Base-by-base conservation (phyloP, 2,888 invertebrate genomes). In the Trichopoda pennipes region DNA sequence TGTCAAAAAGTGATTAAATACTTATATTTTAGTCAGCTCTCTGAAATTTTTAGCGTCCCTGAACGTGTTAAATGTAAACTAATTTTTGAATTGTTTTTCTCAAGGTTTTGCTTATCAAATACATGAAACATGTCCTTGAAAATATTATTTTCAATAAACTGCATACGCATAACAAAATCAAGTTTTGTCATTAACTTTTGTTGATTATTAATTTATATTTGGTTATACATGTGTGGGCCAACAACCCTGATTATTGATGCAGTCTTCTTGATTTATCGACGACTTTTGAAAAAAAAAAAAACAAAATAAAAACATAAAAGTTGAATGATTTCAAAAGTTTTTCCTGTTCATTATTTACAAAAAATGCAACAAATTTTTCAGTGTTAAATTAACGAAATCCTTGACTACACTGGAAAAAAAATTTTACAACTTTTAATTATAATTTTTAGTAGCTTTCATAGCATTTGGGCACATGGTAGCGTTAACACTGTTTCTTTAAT, bases 361-460 rank as follows among this genome's bases (percentile, higher is more conserved):
- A 23, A 49, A 1, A 1, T 12, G 6, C 28, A 63, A 63, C 32
- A 49, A 23, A 21, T 23, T 56, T 3, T 64, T 23, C 17, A 49
- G 6, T 14, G 32, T 1, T 7, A 17, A 19, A 28, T 28, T 23
- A n/a, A n/a, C 7, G 9, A 63, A 35, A 58, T 58, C 56, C 56
- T 75, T 66, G 49, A 68, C n/a, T 75, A 75, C 75, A 68, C 66
- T 58, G 74, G 1, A 12, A 75, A 60, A 66, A 66, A 58, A 19
- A 35, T 21, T 4, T n/a, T 28, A 8, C 28, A 4, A 28, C 28
- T 8, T 28, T 1, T 28, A 28, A 28, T 28, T 28, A n/a, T n/a
- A n/a, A n/a, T n/a, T n/a, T n/a, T n/a, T n/a, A n/a, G n/a, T n/a
- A n/a, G n/a, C n/a, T n/a, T n/a, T n/a, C n/a, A n/a, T n/a, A n/a